These are phyloP conservation scores for Ectropis crepuscularia DNA, from an alignment of 2,888 invertebrate genomes.

Conservation along the genomic window DNA sequence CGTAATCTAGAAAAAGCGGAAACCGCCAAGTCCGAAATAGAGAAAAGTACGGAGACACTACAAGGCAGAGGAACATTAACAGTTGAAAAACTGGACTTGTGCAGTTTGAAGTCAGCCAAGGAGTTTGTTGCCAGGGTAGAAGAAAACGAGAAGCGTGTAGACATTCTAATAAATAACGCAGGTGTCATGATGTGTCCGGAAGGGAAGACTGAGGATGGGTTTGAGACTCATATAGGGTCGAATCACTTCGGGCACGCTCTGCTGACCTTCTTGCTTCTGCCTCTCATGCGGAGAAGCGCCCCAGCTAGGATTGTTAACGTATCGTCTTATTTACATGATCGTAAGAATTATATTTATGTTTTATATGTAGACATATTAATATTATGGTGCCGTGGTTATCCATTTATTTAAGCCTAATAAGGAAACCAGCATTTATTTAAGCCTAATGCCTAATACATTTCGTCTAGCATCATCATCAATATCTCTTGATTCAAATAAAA, in stretches of 20 bases:
- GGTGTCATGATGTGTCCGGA: conserved; percentile 88
- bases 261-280: conserved; percentile 85
- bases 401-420: too few species aligned
- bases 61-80: conserved; percentile 57
- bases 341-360: conserved; percentile 58
- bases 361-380: not conserved
- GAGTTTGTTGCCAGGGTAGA: conserved; percentile 77
- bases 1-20: conserved; percentile 76
- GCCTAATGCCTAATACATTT: too few species aligned
- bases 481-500: too few species aligned
- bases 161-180: conserved; percentile 87
- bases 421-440: too few species aligned
- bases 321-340: conserved; percentile 83
- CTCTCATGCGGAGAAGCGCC: conserved; percentile 82
- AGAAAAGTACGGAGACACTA: conserved; percentile 49
- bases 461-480: too few species aligned
- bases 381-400: too few species aligned
- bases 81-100: conserved; percentile 81
- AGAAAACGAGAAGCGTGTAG: conserved; percentile 74
- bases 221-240: conserved; percentile 87
- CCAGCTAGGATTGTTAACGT: conserved; percentile 86
- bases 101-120: conserved; percentile 82
- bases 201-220: conserved; percentile 86
- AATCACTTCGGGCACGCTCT: conserved; percentile 88
- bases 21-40: conserved; percentile 79